Base-by-base conservation (phyloP, 2,888 invertebrate species). In the Machimus rusticus region DNA sequence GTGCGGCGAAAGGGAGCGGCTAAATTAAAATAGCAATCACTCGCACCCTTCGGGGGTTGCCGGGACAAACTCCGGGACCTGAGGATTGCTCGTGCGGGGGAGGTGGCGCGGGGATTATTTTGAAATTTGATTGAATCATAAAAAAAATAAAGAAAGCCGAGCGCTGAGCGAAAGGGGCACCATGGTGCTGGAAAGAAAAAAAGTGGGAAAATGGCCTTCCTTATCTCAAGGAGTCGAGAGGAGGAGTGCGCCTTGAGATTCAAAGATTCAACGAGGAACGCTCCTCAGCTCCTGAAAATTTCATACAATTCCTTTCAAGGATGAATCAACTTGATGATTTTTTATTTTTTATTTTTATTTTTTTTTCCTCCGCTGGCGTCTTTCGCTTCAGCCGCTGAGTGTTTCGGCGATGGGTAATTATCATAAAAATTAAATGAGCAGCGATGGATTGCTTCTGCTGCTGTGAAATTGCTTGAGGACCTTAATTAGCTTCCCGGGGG, bases 121-220 rank as follows among this genome's bases (percentile, higher is more conserved):
- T 79, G 79, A 87, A 88, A 88, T 88, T 88, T 88, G 88, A 88
- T 88, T 88, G 87, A 88, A 88, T 88, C 88, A 87, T 88, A 88
- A 88, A 88, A 88, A 77, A 66, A 57, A 51, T 2, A 34, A 31
- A 77, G 39, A 34, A 51, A 84, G 12, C 37, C 6, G 4, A 66
- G 37, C 2, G 76, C 37, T n/a, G 19, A 76, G n/a, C 76, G 39
- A 76, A 76, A 76, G 66, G 66, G 66, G 66, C 66, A 66, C 66
- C 19, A 12, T 66, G 5, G 19, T 55, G 55, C 16, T n/a, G n/a
- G 43, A 43, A 43, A 19, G 1, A 19, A 6, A 34, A 6, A 34
- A 34, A 34, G 34, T 34, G 34, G 34, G 34, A 74, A 84, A 66
- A 74, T 74, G 34, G 84, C 84, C 84, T 84, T 74, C 37, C 84